Percentiles rank a stretch among this genome's conserved stretches.
Conservation (phyloP, 2,113 vertebrate species). For the Thunnus maccoyii region DNA sequence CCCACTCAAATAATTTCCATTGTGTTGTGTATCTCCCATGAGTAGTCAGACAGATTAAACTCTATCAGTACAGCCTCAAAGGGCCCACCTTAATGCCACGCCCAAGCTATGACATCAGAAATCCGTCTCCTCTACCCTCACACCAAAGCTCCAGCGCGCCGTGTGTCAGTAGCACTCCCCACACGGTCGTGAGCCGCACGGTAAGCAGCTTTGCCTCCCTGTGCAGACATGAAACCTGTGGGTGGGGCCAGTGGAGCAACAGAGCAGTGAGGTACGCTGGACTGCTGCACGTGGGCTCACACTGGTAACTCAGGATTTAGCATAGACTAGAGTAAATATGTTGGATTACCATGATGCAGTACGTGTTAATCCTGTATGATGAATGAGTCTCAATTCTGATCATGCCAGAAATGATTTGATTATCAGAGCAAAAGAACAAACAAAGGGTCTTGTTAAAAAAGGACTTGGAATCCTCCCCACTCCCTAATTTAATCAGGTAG, state of each 20-base stretch:
- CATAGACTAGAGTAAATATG: slow-evolving; percentile 11
- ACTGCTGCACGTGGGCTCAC: slow-evolving; percentile 29
- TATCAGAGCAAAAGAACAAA: slow-evolving; percentile 2
- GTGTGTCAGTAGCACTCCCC: slow-evolving; percentile 46
- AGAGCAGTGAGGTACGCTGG: slow-evolving; percentile 14
- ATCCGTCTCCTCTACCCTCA: slow-evolving; percentile 58
- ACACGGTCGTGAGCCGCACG: slow-evolving; percentile 61
- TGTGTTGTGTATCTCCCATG: slow-evolving; percentile 61
- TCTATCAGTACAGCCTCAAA: slow-evolving; percentile 45
- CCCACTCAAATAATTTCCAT: slow-evolving; percentile 68
- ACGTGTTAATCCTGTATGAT: slow-evolving; percentile 22
- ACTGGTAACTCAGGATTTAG: not conserved
- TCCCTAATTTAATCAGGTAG: slow-evolving; percentile 53
- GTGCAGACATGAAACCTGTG: slow-evolving; percentile 70
- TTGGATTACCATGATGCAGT: slow-evolving; percentile 1
- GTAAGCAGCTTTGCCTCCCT: slow-evolving; percentile 82
- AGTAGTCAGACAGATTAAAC: slow-evolving; percentile 53
- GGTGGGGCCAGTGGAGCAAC: slow-evolving; percentile 56
- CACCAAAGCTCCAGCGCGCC: slow-evolving; percentile 51
- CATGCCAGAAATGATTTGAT: slow-evolving; percentile 17
- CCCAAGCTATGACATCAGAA: slow-evolving; percentile 79
- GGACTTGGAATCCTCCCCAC: not conserved
- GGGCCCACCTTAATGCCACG: slow-evolving; percentile 78
- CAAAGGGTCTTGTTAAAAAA: slow-evolving; percentile 3
- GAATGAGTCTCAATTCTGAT: slow-evolving; percentile 6